These are phyloP conservation scores for Cydia amplana DNA, from an alignment of 1,140 invertebrate species.

Conservation along the genomic window DNA sequence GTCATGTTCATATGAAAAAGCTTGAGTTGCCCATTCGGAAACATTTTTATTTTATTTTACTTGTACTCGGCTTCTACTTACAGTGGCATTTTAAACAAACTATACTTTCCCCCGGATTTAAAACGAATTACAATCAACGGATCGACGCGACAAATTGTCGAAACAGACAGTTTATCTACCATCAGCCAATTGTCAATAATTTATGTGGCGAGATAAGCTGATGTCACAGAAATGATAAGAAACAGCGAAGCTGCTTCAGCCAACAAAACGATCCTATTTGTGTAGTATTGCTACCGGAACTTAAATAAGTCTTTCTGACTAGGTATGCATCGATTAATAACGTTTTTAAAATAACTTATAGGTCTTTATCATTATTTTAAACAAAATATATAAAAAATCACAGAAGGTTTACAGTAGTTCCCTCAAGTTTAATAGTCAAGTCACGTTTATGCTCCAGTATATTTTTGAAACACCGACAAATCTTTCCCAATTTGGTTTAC, in stretches of 20 bases:
- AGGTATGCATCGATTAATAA: not conserved
- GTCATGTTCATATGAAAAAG: too few species aligned
- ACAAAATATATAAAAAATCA: too few species aligned
- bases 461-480: constrained; percentile 1
- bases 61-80: not conserved
- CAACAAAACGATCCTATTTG: constrained; percentile 16
- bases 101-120: constrained; percentile 26
- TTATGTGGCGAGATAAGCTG: constrained; percentile 31
- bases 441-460: not conserved
- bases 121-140: constrained; percentile 31
- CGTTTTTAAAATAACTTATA: not conserved
- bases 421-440: too few species aligned
- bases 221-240: constrained; percentile 12
- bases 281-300: not conserved
- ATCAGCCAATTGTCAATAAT: constrained; percentile 34
- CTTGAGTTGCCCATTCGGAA: too few species aligned
- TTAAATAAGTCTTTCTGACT: not conserved
- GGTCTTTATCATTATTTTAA: not conserved
- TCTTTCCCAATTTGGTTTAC: not conserved
- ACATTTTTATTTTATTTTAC: too few species aligned
- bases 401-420: too few species aligned
- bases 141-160: constrained; percentile 32
- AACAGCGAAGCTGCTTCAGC: not conserved
- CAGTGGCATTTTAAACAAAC: not conserved
- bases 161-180: constrained; percentile 31